Evolutionary conservation across 2,797 vertebrate genomes (phyloP).

Genomic region (Lerista edwardsae): DNA sequence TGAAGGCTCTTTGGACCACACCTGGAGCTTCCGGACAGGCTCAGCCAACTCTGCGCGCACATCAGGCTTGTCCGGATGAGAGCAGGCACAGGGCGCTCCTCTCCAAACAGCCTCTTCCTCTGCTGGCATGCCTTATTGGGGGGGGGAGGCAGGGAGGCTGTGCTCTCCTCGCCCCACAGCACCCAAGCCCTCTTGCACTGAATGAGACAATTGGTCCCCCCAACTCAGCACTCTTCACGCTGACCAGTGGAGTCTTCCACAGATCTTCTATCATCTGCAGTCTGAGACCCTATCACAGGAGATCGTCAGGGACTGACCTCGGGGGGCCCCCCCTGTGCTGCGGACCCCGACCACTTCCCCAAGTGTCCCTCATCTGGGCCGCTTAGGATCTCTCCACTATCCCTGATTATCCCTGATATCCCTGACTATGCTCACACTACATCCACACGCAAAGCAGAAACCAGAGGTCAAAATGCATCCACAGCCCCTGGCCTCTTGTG

Average conservation of each 20-base stretch:
- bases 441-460: neutral
- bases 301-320: neutral
- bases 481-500: neutral
- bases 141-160: too few species aligned
- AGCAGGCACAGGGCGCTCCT: neutral
- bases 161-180: neutral
- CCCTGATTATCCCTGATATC: neutral
- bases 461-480: neutral
- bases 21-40: neutral
- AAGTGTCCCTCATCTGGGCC: neutral
- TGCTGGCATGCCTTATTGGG: too few species aligned
- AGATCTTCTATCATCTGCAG: too few species aligned
- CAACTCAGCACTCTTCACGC: neutral
- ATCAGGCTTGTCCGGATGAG: neutral
- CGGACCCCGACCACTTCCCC: neutral
- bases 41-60: neutral
- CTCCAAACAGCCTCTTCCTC: neutral
- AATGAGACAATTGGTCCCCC: too few species aligned
- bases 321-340: neutral
- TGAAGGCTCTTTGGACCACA: neutral
- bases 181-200: too few species aligned
- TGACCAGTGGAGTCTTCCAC: neutral
- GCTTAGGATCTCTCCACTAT: neutral
- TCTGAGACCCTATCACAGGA: too few species aligned
- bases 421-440: neutral